A percentile compares a stretch with the other conserved stretches of the same genome.
Evolutionary conservation across 2,113 vertebrate genomes (phyloP).

Genomic region (Rhabdornis inornatus): DNA sequence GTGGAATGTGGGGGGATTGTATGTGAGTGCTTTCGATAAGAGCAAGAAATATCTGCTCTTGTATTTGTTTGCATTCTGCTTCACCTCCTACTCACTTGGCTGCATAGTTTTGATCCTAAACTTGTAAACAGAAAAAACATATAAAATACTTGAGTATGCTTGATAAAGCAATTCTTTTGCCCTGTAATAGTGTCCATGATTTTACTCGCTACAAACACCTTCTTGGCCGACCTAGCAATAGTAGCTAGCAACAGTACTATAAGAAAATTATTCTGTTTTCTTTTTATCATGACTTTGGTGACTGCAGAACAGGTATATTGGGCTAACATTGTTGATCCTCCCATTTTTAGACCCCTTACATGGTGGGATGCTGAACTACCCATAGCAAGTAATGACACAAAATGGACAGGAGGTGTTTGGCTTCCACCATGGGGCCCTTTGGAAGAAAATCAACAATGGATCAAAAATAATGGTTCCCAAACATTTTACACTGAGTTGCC

Average conservation of each 20-base stretch:
- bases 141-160: too few relatives aligned
- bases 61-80: too few relatives aligned
- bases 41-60: too few relatives aligned
- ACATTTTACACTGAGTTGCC: not conserved
- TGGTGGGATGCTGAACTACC: not conserved
- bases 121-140: too few relatives aligned
- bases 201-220: too few relatives aligned
- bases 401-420: not conserved
- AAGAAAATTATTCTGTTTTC: not conserved
- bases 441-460: not conserved
- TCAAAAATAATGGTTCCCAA: not conserved
- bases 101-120: too few relatives aligned
- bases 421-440: not conserved
- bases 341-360: not conserved
- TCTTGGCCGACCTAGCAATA: not conserved
- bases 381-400: not conserved
- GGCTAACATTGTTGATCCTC: not conserved
- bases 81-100: too few relatives aligned
- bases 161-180: too few relatives aligned
- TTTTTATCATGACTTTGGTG: not conserved
- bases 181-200: too few relatives aligned
- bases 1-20: too few relatives aligned
- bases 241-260: not conserved
- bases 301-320: not conserved
- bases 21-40: too few relatives aligned